Percentiles rank a stretch among this genome's conserved stretches.
Conservation (phyloP, 2,888 invertebrate species). For the Hypena proboscidalis region DNA sequence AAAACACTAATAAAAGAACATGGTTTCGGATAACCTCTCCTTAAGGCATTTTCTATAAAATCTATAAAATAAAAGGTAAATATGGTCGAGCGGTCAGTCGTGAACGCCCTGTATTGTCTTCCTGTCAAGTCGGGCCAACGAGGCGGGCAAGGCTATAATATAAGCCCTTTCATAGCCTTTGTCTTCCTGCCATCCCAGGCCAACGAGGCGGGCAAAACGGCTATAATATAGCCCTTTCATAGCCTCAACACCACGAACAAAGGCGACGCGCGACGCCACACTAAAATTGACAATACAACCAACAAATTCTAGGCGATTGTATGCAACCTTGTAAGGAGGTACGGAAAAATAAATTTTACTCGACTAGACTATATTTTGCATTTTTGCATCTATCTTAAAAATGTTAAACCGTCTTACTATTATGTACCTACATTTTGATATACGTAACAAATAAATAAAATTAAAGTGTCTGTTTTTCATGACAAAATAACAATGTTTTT, state of each 20-base stretch:
- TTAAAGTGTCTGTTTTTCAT: no score
- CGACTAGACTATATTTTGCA: not conserved
- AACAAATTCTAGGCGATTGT: constrained; percentile 53
- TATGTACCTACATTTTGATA: no score
- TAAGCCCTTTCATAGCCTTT: constrained; percentile 42
- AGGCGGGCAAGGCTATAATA: constrained; percentile 41
- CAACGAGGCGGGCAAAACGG: constrained; percentile 40
- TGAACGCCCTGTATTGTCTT: constrained; percentile 71
- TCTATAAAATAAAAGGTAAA: constrained; percentile 75
- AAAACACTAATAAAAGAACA: no score
- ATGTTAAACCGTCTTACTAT: no score
- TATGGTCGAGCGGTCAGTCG: constrained; percentile 67
- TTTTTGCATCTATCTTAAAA: constrained; percentile 10
- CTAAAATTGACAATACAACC: constrained; percentile 65
- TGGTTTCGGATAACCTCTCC: constrained; percentile 63
- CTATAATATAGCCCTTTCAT: constrained; percentile 34
- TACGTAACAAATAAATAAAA: no score
- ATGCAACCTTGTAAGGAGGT: constrained; percentile 57
- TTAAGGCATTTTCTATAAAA: constrained; percentile 66
- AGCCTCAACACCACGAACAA: constrained; percentile 54
- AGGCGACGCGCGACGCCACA: constrained; percentile 51
- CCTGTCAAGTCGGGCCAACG: constrained; percentile 43
- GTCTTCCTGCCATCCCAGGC: no score
- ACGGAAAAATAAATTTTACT: constrained; percentile 3
- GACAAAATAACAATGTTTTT: no score